Conservation (phyloP, 2,888 invertebrate genomes). For the Byasa hedistus region DNA sequence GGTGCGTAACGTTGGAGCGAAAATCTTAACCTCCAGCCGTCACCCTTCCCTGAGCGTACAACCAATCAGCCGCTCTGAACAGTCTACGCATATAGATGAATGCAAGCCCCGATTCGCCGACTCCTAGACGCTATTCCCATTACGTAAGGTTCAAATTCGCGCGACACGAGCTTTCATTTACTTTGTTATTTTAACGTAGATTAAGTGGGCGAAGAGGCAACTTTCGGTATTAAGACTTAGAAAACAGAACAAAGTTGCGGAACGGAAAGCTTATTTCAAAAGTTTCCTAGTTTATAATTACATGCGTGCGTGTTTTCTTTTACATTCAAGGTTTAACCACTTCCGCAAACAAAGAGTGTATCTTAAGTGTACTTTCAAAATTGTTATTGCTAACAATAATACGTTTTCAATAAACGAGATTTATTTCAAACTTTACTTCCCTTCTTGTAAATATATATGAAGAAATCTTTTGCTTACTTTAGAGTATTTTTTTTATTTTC, state of each 20-base stretch:
- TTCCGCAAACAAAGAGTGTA: slow-evolving; percentile 4
- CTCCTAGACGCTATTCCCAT: slow-evolving; percentile 31
- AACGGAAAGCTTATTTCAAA: slow-evolving; percentile 31
- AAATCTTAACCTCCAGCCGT: slow-evolving; percentile 57
- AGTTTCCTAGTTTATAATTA: slow-evolving; percentile 31
- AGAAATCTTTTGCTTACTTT: too few species aligned
- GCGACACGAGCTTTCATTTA: slow-evolving; percentile 4
- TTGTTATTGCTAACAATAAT: too few species aligned
- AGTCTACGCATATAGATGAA: slow-evolving; percentile 63
- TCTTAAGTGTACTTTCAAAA: too few species aligned
- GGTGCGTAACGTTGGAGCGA: slow-evolving; percentile 61
- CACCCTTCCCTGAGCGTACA: slow-evolving; percentile 53
- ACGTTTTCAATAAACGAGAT: too few species aligned
- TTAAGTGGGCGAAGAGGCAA: slow-evolving; percentile 34
- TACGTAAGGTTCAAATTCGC: slow-evolving; percentile 37
- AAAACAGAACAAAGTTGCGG: slow-evolving; percentile 30
- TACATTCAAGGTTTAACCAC: slow-evolving; percentile 7
- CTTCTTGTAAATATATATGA: too few species aligned
- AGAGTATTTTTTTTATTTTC: too few species aligned
- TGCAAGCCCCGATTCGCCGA: slow-evolving; percentile 34
- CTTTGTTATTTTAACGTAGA: slow-evolving; percentile 35
- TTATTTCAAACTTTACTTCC: too few species aligned
- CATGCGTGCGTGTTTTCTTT: slow-evolving; percentile 30
- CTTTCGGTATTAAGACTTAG: slow-evolving; percentile 31
- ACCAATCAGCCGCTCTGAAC: slow-evolving; percentile 66